Conservation (phyloP, 1,140 invertebrate species). For the Drosophila jambulina region DNA sequence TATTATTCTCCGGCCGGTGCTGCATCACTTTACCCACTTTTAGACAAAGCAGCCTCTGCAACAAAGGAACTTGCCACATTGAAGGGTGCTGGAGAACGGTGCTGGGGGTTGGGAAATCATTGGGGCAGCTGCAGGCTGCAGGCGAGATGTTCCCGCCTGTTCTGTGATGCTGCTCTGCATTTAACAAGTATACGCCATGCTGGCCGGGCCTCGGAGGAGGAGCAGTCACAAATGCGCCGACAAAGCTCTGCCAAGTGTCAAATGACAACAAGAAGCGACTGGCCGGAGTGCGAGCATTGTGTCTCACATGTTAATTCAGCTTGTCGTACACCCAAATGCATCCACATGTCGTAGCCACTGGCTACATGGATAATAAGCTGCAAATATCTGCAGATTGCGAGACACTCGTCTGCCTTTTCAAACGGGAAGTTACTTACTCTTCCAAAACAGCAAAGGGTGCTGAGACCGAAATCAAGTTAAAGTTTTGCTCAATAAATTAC, state of each 20-base stretch:
- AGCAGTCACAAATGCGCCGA: conserved; percentile 76
- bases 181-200: conserved; percentile 79
- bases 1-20: conserved; percentile 17
- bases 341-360: conserved; percentile 48
- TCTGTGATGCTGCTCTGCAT: conserved; percentile 55
- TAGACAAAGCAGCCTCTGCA: conserved; percentile 47
- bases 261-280: conserved; percentile 25
- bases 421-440: conserved; percentile 19
- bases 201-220: conserved; percentile 66
- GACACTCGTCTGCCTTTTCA: conserved; percentile 49
- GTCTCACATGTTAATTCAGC: conserved; percentile 73
- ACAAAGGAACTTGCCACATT: conserved; percentile 54
- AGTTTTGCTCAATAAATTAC: conserved; percentile 57
- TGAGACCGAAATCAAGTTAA: conserved; percentile 34
- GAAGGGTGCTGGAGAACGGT: conserved; percentile 3
- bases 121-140: conserved; percentile 24
- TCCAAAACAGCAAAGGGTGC: background rate
- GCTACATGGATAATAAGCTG: conserved; percentile 51
- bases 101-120: background rate
- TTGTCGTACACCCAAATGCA: conserved; percentile 69
- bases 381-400: conserved; percentile 50
- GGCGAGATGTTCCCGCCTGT: conserved; percentile 38
- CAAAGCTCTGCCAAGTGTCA: conserved; percentile 60
- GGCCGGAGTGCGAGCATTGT: conserved; percentile 25
- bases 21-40: conserved; percentile 62